Evolutionary conservation across 2,113 vertebrate genomes (phyloP).

Genomic region (Progne subis): DNA sequence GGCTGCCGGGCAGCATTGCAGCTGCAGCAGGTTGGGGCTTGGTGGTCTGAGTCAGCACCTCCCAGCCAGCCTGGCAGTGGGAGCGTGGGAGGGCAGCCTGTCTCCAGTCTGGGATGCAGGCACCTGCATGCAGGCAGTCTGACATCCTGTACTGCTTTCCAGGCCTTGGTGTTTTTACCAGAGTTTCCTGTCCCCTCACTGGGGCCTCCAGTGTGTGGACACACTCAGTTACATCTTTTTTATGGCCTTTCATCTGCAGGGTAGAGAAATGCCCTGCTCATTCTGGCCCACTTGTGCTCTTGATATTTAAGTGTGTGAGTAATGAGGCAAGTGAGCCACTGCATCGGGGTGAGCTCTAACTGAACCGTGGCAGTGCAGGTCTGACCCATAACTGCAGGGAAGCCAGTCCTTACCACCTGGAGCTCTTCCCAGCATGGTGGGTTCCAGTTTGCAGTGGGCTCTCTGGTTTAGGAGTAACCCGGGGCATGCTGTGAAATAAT

Average conservation of each 20-base stretch:
- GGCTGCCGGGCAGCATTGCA: neutral
- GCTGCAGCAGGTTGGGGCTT: neutral
- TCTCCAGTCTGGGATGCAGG: neutral
- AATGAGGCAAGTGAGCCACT: neutral
- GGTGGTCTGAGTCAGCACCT: neutral
- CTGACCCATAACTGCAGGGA: neutral
- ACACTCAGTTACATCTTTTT: fast-evolving
- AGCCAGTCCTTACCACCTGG: neutral
- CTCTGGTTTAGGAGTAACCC: neutral
- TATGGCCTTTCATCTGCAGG: neutral
- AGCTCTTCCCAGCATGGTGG: neutral
- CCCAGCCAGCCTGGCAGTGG: fast-evolving
- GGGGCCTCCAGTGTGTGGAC: neutral
- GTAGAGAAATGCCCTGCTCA: neutral
- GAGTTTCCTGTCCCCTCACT: neutral
- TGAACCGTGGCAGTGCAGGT: neutral
- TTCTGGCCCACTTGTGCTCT: neutral
- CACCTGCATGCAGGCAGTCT: fast-evolving
- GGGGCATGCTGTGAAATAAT: neutral
- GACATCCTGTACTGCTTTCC: neutral
- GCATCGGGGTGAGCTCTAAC: neutral
- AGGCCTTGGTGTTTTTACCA: neutral
- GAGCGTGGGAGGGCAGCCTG: neutral
- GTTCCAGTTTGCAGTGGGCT: neutral
- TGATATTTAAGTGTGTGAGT: neutral